Percentiles rank a stretch among this genome's conserved stretches.
These are phyloP conservation scores for Thripadectes ignobilis DNA, from an alignment of 2,797 vertebrate genomes.

Conservation along the genomic window DNA sequence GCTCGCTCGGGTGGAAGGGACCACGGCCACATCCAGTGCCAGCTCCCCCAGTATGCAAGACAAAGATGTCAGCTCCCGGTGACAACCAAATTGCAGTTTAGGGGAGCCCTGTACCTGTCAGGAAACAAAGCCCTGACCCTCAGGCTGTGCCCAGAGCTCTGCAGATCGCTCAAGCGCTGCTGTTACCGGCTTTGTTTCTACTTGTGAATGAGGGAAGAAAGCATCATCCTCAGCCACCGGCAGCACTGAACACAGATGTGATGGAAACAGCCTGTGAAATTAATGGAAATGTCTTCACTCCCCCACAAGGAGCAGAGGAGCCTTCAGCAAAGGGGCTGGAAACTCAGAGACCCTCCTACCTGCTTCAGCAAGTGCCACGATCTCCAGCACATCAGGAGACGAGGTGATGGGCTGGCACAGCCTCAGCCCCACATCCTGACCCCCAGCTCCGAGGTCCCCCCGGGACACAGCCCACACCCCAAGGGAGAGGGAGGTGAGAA, in stretches of 20 bases:
- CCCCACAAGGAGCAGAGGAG: not conserved
- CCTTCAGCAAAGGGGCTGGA: not conserved
- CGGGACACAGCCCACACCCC: rapidly evolving
- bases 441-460: not conserved
- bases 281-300: not conserved
- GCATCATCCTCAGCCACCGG: not conserved
- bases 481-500: not conserved
- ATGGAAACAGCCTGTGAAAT: not conserved
- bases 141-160: conserved; percentile 1
- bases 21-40: not conserved
- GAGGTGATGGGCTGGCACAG: not conserved
- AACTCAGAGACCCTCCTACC: not conserved
- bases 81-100: conserved; percentile 15
- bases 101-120: not conserved
- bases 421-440: not conserved
- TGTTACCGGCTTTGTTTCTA: not conserved
- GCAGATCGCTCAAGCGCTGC: not conserved
- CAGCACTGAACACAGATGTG: not conserved
- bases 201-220: not conserved
- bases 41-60: not conserved
- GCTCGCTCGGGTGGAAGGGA: not conserved
- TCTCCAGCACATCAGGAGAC: rapidly evolving
- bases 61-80: not conserved
- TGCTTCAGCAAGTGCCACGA: rapidly evolving
- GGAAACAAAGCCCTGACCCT: conserved; percentile 12